Evolutionary conservation across 64 coral and sea anemone genomes (phyloP), one percentile per base, ranked within the genome.

Genomic region (Porites lutea): DNA sequence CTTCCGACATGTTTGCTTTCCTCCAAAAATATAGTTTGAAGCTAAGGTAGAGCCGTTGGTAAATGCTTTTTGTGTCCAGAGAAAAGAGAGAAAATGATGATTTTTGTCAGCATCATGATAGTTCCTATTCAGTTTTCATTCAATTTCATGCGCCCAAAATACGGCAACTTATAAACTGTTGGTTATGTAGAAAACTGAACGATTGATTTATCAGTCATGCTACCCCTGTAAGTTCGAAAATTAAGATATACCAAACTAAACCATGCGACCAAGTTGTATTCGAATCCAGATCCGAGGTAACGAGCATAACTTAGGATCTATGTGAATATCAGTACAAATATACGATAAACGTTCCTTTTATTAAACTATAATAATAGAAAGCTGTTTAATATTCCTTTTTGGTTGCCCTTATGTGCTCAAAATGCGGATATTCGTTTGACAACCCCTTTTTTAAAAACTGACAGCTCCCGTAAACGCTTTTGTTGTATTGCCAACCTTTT

Each of bases 1-100:
- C n/a, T 66, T 84, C 62, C 64, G 62, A 69, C 67, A 84, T 84
- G 46, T 84, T 84, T 84, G 81, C 63, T 13, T 51, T 65, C 12
- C 8, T 4, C n/a, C 27, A 16, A 84, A 69, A 52, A 66, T 18
- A 52, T 20, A 47, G 16, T 69, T 51, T 22, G 52, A 22, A 11
- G 46, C 13, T 18, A 18, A 16, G 27, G 9, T 8, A 65, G 21
- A 13, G 61, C 2, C 16, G 27, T 37, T 37, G 15, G 23, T 8
- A 65, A 48, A 66, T 62, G 43, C 4, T 82, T 82, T 82, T 59
- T 49, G 1, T 76, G 16, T 8, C 8, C 46, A 51, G 46, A 76
- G 12, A 51, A 76, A 76, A 48, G 3, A 76, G n/a, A 51, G 51
- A 45, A 5, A 50, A 50, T n/a, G 51, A 14, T 50, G 51, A 18